phyloP scores from a whole-genome alignment of 2,113 vertebrate genomes.

The Nesospiza acunhae region DNA sequence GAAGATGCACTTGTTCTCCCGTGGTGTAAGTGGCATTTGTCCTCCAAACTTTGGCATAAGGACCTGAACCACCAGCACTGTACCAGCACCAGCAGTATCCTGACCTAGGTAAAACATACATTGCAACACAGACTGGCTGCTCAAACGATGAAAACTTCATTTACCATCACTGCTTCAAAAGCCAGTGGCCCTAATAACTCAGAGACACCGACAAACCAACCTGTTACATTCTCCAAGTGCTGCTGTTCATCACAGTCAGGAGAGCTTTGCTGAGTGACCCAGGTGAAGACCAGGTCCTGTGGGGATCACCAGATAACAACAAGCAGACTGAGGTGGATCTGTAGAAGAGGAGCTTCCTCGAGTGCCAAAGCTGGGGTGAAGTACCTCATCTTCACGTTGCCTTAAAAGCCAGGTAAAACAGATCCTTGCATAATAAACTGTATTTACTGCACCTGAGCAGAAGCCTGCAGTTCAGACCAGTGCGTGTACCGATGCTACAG shows the following conservation, averaged over 20 bases:
- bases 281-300: neutral
- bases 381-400: neutral
- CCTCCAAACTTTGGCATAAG: neutral
- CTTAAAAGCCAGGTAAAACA: neutral
- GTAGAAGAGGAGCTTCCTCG: neutral
- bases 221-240: neutral
- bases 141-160: neutral
- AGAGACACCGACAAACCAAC: neutral
- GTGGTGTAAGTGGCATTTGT: neutral
- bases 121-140: neutral
- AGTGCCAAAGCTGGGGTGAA: neutral
- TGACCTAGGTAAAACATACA: neutral
- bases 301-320: neutral
- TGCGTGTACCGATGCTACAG: neutral
- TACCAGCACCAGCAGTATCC: neutral
- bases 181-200: neutral
- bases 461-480: neutral
- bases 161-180: neutral
- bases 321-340: neutral
- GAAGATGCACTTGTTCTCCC: neutral
- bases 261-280: neutral
- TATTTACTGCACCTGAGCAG: neutral
- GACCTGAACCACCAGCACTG: neutral
- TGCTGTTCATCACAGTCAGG: neutral
- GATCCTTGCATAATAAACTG: neutral